phyloP scores from a whole-genome alignment of 92 coral and sea anemone genomes.

The Galaxea fascicularis region DNA sequence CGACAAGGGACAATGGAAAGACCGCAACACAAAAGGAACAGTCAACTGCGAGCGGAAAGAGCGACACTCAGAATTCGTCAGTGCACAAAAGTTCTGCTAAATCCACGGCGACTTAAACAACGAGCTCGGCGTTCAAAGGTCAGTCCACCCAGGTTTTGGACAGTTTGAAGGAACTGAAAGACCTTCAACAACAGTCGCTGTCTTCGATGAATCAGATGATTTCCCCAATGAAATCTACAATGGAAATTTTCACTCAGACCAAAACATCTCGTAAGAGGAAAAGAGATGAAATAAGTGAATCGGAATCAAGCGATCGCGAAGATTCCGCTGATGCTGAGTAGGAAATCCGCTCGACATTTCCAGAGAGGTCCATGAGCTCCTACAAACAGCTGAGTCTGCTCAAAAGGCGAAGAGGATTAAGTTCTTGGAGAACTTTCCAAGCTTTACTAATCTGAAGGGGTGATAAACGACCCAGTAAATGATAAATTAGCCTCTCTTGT shows the following conservation, averaged over 20 bases:
- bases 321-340: background rate
- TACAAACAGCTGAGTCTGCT: constrained; percentile 21
- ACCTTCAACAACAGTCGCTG: constrained; percentile 3
- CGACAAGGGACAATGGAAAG: background rate
- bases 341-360: constrained; percentile 38
- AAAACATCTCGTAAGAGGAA: too few relatives aligned
- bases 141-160: background rate
- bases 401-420: constrained; percentile 35
- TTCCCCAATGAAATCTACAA: constrained; percentile 20
- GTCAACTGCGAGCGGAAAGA: background rate
- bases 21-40: background rate
- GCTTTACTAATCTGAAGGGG: constrained; percentile 38
- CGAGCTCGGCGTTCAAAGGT: background rate
- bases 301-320: constrained; percentile 6
- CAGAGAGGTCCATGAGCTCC: constrained; percentile 29
- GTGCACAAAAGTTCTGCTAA: background rate
- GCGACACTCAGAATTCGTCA: background rate
- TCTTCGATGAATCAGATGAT: constrained; percentile 5
- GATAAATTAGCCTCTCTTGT: constrained; percentile 54
- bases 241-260: constrained; percentile 24
- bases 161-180: constrained; percentile 3
- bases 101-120: background rate
- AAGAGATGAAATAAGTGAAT: constrained; percentile 41
- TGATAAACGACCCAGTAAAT: constrained; percentile 35
- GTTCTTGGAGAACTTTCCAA: constrained; percentile 35